These are phyloP conservation scores for Ceramica pisi DNA, from an alignment of 2,888 invertebrate genomes.

Conservation along the genomic window DNA sequence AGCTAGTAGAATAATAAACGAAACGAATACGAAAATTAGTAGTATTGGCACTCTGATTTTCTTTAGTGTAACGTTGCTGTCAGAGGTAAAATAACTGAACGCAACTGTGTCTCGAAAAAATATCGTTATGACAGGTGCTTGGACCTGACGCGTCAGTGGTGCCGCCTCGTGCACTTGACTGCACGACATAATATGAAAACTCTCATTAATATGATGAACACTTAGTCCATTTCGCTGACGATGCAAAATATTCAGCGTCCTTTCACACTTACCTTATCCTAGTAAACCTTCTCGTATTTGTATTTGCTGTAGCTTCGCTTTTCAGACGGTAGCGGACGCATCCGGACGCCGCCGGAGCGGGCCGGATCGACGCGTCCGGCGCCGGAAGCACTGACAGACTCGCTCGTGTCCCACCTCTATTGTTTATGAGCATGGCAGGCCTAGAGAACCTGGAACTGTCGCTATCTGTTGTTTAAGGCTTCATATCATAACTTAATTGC, in stretches of 20 bases:
- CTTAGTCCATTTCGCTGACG: background rate
- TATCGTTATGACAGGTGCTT: no score
- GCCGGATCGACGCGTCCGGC: constrained; percentile 28
- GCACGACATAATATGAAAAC: no score
- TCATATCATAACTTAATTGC: constrained; percentile 1
- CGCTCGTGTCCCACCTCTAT: constrained; percentile 43
- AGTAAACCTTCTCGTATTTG: constrained; percentile 7
- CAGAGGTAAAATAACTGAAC: no score
- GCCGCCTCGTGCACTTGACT: no score
- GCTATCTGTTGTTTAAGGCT: constrained; percentile 16
- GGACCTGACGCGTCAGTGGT: no score
- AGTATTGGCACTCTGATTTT: no score
- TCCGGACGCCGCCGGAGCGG: constrained; percentile 49
- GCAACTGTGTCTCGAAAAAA: no score
- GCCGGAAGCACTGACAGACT: constrained; percentile 54
- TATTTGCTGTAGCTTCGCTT: background rate
- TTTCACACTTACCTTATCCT: background rate
- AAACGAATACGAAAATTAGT: no score
- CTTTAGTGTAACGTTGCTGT: no score
- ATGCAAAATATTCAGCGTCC: no score
- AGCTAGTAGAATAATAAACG: no score
- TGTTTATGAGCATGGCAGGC: constrained; percentile 39
- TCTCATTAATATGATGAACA: no score
- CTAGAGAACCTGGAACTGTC: constrained; percentile 14
- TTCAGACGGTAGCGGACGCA: constrained; percentile 15